These are phyloP conservation scores for Stichodactyla helianthus DNA, from an alignment of 64 coral and sea anemone species.

Conservation along the genomic window DNA sequence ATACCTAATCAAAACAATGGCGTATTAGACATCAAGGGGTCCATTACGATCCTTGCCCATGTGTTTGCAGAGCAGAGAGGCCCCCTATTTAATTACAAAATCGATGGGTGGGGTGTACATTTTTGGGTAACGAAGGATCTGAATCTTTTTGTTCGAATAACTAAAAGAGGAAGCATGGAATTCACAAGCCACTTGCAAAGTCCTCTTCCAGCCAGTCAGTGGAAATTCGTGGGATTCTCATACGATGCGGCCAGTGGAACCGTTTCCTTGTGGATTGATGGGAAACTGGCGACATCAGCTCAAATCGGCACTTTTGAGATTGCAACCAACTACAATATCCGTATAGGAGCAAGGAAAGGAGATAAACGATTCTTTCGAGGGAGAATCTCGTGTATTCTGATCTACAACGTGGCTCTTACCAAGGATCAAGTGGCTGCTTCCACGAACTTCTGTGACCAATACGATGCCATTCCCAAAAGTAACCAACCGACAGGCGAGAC, in stretches of 20 bases:
- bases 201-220: not conserved
- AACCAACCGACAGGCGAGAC: not conserved
- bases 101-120: constrained; percentile 15
- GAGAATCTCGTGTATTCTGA: not conserved
- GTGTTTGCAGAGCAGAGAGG: not conserved
- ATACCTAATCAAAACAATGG: constrained; percentile 21
- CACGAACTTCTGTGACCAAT: constrained; percentile 8
- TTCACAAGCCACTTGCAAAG: not conserved
- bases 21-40: constrained; percentile 23
- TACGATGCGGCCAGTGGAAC: not conserved
- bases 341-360: constrained; percentile 24
- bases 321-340: not conserved
- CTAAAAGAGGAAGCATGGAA: not conserved
- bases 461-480: not conserved
- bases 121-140: not conserved
- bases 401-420: not conserved
- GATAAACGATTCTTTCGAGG: constrained; percentile 7
- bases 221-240: constrained; percentile 14
- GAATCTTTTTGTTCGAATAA: constrained; percentile 13
- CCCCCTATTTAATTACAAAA: constrained; percentile 34
- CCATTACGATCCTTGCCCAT: not conserved
- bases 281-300: not conserved
- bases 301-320: not conserved
- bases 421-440: not conserved
- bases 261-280: not conserved